Conservation (phyloP, 2,113 vertebrate genomes). For the Verasper variegatus region DNA sequence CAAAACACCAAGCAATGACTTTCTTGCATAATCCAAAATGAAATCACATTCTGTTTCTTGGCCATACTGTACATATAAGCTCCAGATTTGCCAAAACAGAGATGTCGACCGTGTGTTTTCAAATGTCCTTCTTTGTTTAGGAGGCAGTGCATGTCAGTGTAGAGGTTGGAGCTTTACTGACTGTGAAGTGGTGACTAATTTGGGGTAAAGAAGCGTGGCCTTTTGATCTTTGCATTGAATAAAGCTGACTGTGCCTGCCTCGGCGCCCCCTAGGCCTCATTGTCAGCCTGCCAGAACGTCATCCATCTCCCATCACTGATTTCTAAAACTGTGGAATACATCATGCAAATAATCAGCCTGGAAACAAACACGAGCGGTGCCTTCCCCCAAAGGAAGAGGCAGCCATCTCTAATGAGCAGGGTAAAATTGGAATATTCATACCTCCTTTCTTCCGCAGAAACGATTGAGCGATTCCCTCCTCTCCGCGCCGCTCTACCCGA, state of each 20-base stretch:
- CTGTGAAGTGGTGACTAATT: slow-evolving; percentile 73
- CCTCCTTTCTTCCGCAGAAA: slow-evolving; percentile 54
- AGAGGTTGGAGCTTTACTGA: slow-evolving; percentile 44
- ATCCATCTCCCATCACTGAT: slow-evolving; percentile 70
- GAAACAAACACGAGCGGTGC: slow-evolving; percentile 76
- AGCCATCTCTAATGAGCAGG: slow-evolving; percentile 75
- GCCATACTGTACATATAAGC: no score
- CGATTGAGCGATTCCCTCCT: slow-evolving; percentile 55
- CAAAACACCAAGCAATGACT: no score
- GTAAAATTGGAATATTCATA: slow-evolving; percentile 78
- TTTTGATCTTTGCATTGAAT: slow-evolving; percentile 75
- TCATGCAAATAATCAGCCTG: slow-evolving; percentile 81
- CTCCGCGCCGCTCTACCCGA: slow-evolving; percentile 14
- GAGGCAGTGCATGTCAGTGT: slow-evolving; percentile 9
- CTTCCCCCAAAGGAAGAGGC: slow-evolving; percentile 74
- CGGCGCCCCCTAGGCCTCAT: slow-evolving; percentile 64
- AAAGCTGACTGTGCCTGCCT: slow-evolving; percentile 63
- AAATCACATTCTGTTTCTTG: no score
- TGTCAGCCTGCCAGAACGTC: slow-evolving; percentile 70
- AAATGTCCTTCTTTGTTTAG: slow-evolving; percentile 37
- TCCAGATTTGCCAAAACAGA: background rate
- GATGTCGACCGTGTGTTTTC: background rate
- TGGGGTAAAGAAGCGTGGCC: slow-evolving; percentile 59
- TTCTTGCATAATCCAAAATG: no score
- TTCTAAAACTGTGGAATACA: slow-evolving; percentile 76